Base-by-base conservation (phyloP, 1,140 invertebrate species). In the Lanistes nyassanus region DNA sequence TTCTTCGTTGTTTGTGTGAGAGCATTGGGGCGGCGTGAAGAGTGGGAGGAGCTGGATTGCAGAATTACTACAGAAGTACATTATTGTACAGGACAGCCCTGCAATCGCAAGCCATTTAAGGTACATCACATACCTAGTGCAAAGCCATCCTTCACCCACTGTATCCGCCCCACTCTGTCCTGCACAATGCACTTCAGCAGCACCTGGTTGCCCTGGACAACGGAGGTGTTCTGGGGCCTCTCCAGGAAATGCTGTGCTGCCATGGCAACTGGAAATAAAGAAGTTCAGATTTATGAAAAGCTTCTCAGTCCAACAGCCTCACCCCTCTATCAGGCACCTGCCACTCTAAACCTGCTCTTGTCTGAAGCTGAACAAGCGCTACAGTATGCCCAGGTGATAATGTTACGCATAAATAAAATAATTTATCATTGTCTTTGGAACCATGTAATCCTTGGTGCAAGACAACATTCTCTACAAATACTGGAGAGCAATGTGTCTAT, bases 101-200 rank as follows among this genome's bases (percentile, higher is more conserved):
- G 19, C 19, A 47, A 47, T 47, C 42, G 19, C 9, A 1, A 47
- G 42, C 42, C 13, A 39, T 53, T 36, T 11, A 60, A 47, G 36
- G 21, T 42, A 9, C n/a, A 55, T 21, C 2, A 80, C 78, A 74
- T 74, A 83, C 83, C 83, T 80, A 97, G 92, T 39, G 95, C 95
- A 86, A 97, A 97, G 76, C 96, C 96, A 90, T 98, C 96, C 89
- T 97, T 97, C 68, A 95, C 95, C 96, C 96, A 98, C 86, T 98
- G 96, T 74, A 97, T 95, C 78, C 92, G 92, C 26, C 96, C 96
- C 34, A 92, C 93, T 81, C 94, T 90, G 89, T 97, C 94, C 47
- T 93, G 92, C 31, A 98, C 93, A 83, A 95, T 94, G 89, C 97
- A 98, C 79, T 94, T 92, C 80, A 98, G 90, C 75, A 94, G 92